phyloP scores from a whole-genome alignment of 2,113 vertebrate species.

The Chlorodrepanis virens region DNA sequence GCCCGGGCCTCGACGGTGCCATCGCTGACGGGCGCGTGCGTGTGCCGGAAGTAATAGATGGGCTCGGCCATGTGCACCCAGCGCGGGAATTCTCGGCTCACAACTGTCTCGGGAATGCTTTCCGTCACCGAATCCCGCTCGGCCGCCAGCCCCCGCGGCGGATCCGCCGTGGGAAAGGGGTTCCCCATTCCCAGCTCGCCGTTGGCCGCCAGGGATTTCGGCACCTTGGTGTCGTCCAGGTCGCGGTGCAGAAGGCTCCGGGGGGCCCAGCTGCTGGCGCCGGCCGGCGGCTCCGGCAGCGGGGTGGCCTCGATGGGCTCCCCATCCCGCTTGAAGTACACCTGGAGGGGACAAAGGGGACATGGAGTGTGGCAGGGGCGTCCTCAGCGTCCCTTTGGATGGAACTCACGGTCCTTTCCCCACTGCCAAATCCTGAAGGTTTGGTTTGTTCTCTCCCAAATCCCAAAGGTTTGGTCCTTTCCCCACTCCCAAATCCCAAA shows the following conservation, averaged over 20 bases:
- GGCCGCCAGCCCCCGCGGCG: constrained; percentile 53
- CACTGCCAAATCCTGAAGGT: neutral
- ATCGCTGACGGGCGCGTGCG: constrained; percentile 74
- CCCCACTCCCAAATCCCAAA: too few species aligned
- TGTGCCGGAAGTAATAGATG: constrained; percentile 85
- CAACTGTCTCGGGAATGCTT: constrained; percentile 87
- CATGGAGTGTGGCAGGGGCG: accelerated
- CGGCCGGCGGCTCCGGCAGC: constrained; percentile 73
- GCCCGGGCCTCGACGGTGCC: constrained; percentile 89
- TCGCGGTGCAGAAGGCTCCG: constrained; percentile 79
- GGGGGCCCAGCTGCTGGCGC: constrained; percentile 61
- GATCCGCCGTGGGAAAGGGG: constrained; percentile 73
- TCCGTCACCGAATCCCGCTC: constrained; percentile 79
- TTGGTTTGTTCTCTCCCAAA: too few species aligned
- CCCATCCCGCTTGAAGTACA: constrained; percentile 91
- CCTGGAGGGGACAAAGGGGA: constrained; percentile 63
- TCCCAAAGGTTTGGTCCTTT: too few species aligned
- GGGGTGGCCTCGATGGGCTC: constrained; percentile 85
- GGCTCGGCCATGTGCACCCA: constrained; percentile 89
- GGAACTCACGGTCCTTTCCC: neutral
- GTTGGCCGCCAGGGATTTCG: constrained; percentile 79
- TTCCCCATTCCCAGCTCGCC: constrained; percentile 49
- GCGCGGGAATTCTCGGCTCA: constrained; percentile 93
- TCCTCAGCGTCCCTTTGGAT: accelerated
- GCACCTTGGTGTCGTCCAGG: constrained; percentile 87